Evolutionary conservation across 2,113 vertebrate species (phyloP).

Genomic region (Cyrtonyx montezumae): DNA sequence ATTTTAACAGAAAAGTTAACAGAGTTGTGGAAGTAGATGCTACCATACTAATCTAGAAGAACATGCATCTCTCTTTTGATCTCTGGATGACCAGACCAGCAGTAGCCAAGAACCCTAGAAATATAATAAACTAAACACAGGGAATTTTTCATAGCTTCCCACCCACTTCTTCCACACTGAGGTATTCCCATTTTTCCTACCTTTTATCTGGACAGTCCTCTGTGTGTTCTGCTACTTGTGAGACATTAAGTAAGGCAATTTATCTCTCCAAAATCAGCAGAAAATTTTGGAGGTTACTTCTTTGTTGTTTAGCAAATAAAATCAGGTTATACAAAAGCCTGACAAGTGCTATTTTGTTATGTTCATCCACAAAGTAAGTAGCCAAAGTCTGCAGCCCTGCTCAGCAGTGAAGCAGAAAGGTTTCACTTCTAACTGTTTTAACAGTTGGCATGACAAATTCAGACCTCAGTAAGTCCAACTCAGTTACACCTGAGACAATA

Average conservation of each 20-base stretch:
- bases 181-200: neutral
- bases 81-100: constrained; percentile 30
- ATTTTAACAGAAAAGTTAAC: neutral
- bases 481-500: neutral
- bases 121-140: neutral
- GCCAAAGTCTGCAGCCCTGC: neutral
- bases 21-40: constrained; percentile 16
- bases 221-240: neutral
- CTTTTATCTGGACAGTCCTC: neutral
- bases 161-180: neutral
- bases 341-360: neutral
- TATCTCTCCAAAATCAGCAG: neutral
- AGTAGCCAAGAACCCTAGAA: constrained; percentile 8
- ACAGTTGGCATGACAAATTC: neutral
- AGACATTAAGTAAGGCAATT: neutral
- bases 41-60: neutral
- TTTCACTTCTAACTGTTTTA: neutral
- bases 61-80: constrained; percentile 7
- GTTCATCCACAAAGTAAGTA: neutral
- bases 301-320: neutral
- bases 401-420: neutral
- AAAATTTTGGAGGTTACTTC: neutral
- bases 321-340: neutral
- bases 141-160: neutral
- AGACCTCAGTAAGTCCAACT: neutral